These are phyloP conservation scores for Hydrozoanthus gracilis DNA, from an alignment of 92 coral and sea anemone genomes.

Conservation along the genomic window DNA sequence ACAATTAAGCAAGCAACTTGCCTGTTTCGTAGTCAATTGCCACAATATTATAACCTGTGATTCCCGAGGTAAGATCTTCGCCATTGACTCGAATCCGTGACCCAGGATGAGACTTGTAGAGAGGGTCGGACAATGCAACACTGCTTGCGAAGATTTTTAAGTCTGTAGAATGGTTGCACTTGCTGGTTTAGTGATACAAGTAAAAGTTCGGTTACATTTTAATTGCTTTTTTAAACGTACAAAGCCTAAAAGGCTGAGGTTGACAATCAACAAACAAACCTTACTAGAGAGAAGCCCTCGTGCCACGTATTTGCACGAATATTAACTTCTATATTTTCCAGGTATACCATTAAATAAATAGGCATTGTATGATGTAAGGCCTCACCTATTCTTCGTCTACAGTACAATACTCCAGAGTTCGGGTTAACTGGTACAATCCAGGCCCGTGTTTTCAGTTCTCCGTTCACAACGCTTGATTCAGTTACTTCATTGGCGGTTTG, in stretches of 20 bases:
- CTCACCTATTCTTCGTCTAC: constrained; percentile 39
- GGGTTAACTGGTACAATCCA: not conserved
- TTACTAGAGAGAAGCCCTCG: too few species aligned
- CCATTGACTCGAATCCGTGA: constrained; percentile 8
- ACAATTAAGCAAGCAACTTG: not conserved
- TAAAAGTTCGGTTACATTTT: not conserved
- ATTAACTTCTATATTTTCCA: not conserved
- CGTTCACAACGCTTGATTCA: not conserved
- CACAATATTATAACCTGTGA: not conserved
- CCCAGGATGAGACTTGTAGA: not conserved
- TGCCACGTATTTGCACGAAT: not conserved
- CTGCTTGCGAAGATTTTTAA: constrained; percentile 25
- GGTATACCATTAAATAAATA: not conserved
- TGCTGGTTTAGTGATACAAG: not conserved
- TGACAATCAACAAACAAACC: too few species aligned
- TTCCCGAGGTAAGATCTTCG: not conserved
- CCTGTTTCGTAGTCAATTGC: constrained; percentile 11
- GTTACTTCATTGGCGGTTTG: not conserved
- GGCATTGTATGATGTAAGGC: not conserved
- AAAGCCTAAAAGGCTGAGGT: not conserved
- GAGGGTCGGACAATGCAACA: not conserved
- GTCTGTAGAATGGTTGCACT: not conserved
- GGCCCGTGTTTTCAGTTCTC: not conserved
- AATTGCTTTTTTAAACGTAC: not conserved
- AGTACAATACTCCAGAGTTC: constrained; percentile 13